Conservation (phyloP, 2,888 invertebrate species). For the Andrena bicolor region DNA sequence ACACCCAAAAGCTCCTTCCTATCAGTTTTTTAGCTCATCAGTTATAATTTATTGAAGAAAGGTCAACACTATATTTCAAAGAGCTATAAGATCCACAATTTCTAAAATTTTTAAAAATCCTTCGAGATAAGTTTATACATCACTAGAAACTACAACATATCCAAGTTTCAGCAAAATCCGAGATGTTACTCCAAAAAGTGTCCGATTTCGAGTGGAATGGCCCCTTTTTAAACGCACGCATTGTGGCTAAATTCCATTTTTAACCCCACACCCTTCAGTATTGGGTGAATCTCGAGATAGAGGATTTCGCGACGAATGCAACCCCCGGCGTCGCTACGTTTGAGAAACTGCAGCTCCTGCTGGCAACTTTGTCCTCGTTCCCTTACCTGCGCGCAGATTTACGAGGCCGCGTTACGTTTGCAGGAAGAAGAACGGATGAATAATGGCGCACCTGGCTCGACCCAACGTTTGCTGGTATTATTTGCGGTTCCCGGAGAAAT, state of each 20-base stretch:
- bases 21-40: no score
- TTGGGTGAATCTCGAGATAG: conserved; percentile 13
- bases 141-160: no score
- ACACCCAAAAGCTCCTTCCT: no score
- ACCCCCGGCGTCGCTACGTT: conserved; percentile 30
- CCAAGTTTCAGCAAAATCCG: no score
- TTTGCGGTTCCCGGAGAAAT: conserved; percentile 71
- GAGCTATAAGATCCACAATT: no score
- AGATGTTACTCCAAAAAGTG: no score
- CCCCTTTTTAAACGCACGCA: background rate
- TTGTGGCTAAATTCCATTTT: conserved; percentile 18
- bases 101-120: no score
- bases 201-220: no score
- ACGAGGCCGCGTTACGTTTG: conserved; percentile 66
- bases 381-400: conserved; percentile 72
- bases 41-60: no score
- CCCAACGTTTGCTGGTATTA: conserved; percentile 68
- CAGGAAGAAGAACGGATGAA: conserved; percentile 74
- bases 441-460: conserved; percentile 73
- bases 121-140: no score
- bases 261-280: background rate
- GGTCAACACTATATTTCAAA: no score
- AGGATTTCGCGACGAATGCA: conserved; percentile 39
- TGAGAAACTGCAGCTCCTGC: conserved; percentile 57
- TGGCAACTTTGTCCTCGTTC: conserved; percentile 62